phyloP scores from a whole-genome alignment of 92 coral and sea anemone species.

The Parazoanthus darwini region DNA sequence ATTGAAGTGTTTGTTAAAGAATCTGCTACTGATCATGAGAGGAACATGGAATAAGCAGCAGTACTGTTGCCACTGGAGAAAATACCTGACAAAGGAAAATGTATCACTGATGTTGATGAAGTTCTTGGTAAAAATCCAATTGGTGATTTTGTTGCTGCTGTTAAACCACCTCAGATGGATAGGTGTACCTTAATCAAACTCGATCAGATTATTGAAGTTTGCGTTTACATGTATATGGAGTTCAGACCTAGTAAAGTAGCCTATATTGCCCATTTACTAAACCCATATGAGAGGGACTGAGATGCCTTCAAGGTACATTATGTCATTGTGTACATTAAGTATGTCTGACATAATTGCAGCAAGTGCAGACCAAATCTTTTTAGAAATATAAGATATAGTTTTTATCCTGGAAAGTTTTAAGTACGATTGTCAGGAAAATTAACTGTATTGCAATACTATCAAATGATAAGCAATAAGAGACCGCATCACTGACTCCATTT shows the following conservation, averaged over 20 bases:
- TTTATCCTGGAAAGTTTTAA: no score
- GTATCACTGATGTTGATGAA: conserved; percentile 45
- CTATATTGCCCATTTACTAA: conserved; percentile 56
- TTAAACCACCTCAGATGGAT: conserved; percentile 39
- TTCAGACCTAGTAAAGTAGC: conserved; percentile 25
- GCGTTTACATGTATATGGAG: conserved; percentile 52
- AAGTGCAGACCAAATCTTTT: no score
- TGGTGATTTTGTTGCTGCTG: conserved; percentile 40
- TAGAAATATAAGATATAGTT: no score
- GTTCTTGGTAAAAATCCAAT: conserved; percentile 46
- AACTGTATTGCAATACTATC: no score
- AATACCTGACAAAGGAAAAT: not conserved
- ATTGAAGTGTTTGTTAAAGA: conserved; percentile 46
- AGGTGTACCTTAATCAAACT: conserved; percentile 39
- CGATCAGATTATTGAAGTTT: conserved; percentile 43
- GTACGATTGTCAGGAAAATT: no score
- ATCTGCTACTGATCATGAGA: conserved; percentile 8
- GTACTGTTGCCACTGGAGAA: conserved; percentile 39
- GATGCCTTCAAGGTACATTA: no score
- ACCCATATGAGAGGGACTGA: conserved; percentile 55
- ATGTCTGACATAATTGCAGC: no score
- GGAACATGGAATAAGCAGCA: conserved; percentile 41
- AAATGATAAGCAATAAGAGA: no score
- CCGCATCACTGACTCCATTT: no score
- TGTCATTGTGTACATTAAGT: no score